phyloP scores from a whole-genome alignment of 2,888 invertebrate species.

The Nemotelus pantherinus region DNA sequence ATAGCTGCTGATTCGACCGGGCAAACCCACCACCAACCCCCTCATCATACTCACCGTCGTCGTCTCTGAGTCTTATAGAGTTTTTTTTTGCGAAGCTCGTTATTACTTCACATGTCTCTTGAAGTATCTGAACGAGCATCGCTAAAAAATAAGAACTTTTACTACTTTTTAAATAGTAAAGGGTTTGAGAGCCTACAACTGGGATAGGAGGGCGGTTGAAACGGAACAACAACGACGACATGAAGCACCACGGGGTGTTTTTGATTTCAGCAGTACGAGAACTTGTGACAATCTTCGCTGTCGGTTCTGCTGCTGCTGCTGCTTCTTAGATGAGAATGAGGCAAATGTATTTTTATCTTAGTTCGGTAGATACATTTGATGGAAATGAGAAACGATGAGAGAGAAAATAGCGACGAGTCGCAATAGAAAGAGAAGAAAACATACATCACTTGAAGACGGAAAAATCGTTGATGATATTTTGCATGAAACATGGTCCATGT shows the following conservation, averaged over 20 bases:
- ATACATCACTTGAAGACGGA: background rate
- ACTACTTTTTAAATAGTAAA: constrained; percentile 21
- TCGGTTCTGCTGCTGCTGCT: no score
- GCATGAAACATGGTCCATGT: constrained; percentile 19
- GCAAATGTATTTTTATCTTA: background rate
- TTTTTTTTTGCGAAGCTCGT: background rate
- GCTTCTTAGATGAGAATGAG: background rate
- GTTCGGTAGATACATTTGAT: background rate
- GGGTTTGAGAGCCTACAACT: background rate
- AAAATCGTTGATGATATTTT: background rate
- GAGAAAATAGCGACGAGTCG: background rate
- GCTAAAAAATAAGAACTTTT: constrained; percentile 21
- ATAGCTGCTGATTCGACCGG: no score
- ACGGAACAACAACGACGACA: no score
- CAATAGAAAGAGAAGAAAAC: background rate
- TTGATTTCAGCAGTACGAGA: no score
- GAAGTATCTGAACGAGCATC: constrained; percentile 9
- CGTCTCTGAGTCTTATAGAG: background rate
- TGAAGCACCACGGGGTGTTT: no score
- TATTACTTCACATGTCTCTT: constrained; percentile 16
- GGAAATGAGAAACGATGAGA: background rate
- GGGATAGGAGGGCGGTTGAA: background rate
- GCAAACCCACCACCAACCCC: background rate
- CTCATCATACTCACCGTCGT: background rate
- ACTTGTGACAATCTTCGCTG: no score